Percentiles rank a stretch among this genome's conserved stretches.
Evolutionary conservation across 2,797 vertebrate species (phyloP).

Genomic region (Vireo griseus): DNA sequence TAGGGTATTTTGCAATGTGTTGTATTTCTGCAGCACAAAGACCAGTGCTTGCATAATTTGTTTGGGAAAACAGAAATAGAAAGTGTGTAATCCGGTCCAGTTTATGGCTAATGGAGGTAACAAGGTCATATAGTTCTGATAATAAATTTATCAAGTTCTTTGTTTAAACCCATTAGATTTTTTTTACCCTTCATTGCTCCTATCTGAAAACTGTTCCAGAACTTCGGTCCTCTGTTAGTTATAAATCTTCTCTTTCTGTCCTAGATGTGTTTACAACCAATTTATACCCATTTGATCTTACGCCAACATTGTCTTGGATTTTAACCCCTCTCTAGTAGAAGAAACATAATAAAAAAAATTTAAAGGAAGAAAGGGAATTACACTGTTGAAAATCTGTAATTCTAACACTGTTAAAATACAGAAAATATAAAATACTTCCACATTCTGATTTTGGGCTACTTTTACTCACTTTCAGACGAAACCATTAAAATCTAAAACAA

Average conservation of each 20-base stretch:
- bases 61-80: not conserved
- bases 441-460: not conserved
- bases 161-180: not conserved
- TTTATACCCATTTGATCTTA: conserved; percentile 31
- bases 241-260: conserved; percentile 22
- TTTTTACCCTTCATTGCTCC: not conserved
- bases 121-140: not conserved
- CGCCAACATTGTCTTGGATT: conserved; percentile 30
- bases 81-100: not conserved
- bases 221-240: not conserved
- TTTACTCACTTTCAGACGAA: not conserved
- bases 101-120: not conserved
- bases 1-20: not conserved
- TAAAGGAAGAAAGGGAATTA: not conserved
- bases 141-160: not conserved
- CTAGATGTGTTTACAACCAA: not conserved
- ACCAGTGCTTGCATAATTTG: not conserved
- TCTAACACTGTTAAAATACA: not conserved
- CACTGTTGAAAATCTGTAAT: not conserved
- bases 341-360: not conserved
- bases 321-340: not conserved
- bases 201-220: not conserved
- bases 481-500: not conserved
- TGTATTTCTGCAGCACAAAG: not conserved
- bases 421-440: not conserved